These are phyloP conservation scores for Hippocampus abdominalis DNA, from an alignment of 2,113 vertebrate species.

Conservation along the genomic window DNA sequence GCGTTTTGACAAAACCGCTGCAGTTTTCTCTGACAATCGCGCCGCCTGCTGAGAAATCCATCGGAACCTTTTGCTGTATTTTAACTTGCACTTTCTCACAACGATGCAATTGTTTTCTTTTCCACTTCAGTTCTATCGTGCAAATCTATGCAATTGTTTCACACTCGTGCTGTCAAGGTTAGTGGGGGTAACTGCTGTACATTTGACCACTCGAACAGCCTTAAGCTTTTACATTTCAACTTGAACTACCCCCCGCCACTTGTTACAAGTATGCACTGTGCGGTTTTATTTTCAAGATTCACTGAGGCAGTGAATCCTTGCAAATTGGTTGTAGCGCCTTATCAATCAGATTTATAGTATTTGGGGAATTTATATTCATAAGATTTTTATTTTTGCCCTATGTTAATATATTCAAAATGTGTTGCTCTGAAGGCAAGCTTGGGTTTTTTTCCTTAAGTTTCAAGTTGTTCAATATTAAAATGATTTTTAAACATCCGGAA, in stretches of 20 bases:
- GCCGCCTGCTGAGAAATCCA: conserved; percentile 36
- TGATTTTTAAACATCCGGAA: conserved; percentile 7
- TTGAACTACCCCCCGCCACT: background rate
- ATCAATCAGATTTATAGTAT: background rate
- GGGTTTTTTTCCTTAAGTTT: conserved; percentile 37
- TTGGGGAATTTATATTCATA: background rate
- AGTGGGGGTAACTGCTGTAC: background rate
- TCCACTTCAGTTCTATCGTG: conserved; percentile 17
- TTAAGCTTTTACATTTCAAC: conserved; percentile 7
- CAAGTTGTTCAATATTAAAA: conserved; percentile 40
- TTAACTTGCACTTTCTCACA: conserved; percentile 21
- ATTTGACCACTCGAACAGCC: conserved; percentile 1
- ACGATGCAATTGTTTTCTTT: conserved; percentile 4
- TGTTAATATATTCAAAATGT: conserved; percentile 39
- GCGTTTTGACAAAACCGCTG: conserved; percentile 10
- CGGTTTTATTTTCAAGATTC: background rate
- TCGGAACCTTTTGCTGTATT: conserved; percentile 11
- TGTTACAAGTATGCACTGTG: background rate
- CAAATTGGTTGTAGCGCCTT: background rate
- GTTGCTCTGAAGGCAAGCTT: conserved; percentile 21
- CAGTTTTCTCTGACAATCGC: conserved; percentile 30
- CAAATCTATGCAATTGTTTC: conserved; percentile 36
- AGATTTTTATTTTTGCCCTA: conserved; percentile 16
- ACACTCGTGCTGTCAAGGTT: conserved; percentile 22
- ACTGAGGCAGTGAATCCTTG: background rate